Conservation (phyloP, 1,140 invertebrate genomes). For the Ostrea edulis region DNA sequence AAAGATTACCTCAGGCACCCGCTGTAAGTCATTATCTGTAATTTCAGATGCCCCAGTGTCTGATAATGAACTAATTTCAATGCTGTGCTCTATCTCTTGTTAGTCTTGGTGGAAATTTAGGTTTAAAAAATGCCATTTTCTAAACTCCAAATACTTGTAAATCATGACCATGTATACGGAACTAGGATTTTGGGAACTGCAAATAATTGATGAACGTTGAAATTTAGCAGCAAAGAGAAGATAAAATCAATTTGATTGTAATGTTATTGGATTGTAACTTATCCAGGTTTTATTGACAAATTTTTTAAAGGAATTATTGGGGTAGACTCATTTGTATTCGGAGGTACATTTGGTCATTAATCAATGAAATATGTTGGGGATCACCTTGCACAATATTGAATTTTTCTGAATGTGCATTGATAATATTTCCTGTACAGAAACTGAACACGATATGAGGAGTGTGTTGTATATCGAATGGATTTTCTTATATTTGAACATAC, state of each 20-base stretch:
- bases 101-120: background rate
- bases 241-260: background rate
- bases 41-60: background rate
- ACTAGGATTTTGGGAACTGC: background rate
- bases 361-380: background rate
- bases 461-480: background rate
- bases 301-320: no score
- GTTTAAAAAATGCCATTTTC: no score
- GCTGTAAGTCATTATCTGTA: background rate
- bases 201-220: background rate
- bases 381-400: background rate
- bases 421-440: background rate
- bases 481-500: background rate
- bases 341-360: background rate
- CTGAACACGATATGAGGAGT: background rate
- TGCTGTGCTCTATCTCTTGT: no score
- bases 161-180: no score
- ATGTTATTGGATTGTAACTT: background rate
- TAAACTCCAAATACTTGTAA: no score
- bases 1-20: background rate
- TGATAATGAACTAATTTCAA: background rate
- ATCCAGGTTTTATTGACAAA: no score
- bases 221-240: background rate
- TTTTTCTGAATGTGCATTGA: background rate
- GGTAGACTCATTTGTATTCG: background rate